A percentile compares a stretch with the other conserved stretches of the same genome.
Evolutionary conservation across 2,113 vertebrate species (phyloP).

Genomic region (Cyphomyrus plagiostoma): DNA sequence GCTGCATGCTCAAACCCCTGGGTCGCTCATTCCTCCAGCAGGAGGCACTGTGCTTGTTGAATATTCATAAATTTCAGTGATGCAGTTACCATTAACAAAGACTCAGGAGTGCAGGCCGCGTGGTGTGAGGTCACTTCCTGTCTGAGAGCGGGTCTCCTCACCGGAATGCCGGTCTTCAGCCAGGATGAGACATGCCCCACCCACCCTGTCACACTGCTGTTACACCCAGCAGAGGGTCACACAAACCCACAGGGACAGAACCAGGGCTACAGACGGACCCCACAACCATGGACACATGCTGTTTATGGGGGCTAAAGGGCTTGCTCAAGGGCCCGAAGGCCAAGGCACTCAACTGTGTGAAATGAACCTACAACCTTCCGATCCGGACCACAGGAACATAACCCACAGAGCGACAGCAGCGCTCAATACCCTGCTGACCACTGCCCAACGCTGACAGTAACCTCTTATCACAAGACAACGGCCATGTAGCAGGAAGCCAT

Average conservation of each 20-base stretch:
- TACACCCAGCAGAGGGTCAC: neutral
- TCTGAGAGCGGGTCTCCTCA: neutral
- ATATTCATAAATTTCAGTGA: neutral
- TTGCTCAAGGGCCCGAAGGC: neutral
- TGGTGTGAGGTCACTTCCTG: neutral
- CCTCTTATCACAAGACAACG: neutral
- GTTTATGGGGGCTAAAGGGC: neutral
- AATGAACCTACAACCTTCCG: neutral
- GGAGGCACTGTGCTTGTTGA: neutral
- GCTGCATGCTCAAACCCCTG: neutral
- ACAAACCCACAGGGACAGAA: neutral
- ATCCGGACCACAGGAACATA: neutral
- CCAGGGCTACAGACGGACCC: neutral
- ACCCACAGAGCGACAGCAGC: neutral
- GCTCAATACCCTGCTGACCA: neutral
- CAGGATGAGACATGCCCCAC: neutral
- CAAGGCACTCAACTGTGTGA: neutral
- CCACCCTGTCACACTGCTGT: neutral
- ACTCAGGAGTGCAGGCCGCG: neutral
- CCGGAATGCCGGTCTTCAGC: neutral
- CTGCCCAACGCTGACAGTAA: neutral
- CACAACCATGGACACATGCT: neutral
- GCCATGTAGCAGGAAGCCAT: neutral
- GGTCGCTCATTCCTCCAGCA: neutral
- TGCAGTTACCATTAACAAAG: neutral